Percentiles rank a stretch among this genome's conserved stretches.
Evolutionary conservation across 2,113 vertebrate genomes (phyloP).

Genomic region (Callionymus lyra): DNA sequence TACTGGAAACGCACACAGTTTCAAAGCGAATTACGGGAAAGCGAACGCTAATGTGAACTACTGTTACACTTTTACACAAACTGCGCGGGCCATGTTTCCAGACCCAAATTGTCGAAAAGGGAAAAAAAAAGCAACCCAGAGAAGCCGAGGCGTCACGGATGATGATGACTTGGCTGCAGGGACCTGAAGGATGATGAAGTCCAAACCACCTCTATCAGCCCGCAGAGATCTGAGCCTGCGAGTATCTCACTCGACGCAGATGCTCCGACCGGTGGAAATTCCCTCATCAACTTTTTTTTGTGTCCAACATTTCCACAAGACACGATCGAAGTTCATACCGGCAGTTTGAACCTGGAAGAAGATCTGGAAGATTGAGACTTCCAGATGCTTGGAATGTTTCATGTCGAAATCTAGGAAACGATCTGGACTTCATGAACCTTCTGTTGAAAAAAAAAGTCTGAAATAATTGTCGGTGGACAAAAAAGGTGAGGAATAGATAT

Average conservation of each 20-base stretch:
- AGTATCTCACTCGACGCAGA: slow-evolving; percentile 3
- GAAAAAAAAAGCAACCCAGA: background rate
- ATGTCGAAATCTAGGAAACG: no score
- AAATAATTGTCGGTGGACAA: slow-evolving; percentile 34
- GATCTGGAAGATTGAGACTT: no score
- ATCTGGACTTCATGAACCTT: no score
- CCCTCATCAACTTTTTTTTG: slow-evolving; percentile 45
- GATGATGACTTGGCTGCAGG: slow-evolving; percentile 16
- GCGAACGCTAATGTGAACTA: no score
- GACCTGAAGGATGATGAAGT: slow-evolving; percentile 14
- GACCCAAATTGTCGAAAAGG: no score
- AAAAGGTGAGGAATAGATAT: slow-evolving; percentile 27
- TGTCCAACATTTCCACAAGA: slow-evolving; percentile 46
- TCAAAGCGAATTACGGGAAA: no score
- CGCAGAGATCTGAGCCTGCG: slow-evolving; percentile 13
- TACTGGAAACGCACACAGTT: no score
- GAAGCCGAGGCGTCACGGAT: background rate
- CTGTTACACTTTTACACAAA: no score
- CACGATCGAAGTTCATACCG: no score
- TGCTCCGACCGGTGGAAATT: slow-evolving; percentile 35
- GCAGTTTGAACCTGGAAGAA: no score
- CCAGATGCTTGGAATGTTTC: no score
- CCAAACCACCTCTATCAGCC: slow-evolving; percentile 29
- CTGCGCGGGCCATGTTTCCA: no score
- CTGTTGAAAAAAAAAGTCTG: slow-evolving; percentile 11